Conservation (phyloP, 2,113 vertebrate species). For the Nannobrachium achirus region DNA sequence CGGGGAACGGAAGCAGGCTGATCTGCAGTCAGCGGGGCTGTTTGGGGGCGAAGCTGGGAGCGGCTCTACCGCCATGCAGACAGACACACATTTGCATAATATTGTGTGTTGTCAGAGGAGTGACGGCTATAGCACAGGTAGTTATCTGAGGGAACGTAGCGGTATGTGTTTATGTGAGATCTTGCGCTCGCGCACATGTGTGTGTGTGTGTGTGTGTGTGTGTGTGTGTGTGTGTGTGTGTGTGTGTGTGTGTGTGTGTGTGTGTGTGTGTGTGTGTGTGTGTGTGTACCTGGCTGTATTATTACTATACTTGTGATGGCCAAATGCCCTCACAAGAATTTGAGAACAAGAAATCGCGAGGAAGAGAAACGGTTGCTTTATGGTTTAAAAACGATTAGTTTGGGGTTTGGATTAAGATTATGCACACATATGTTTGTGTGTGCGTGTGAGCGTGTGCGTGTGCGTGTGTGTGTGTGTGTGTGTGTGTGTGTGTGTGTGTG, state of each 20-base stretch:
- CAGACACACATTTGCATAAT: constrained; percentile 77
- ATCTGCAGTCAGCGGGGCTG: constrained; percentile 62
- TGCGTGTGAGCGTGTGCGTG: constrained; percentile 25
- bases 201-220: constrained; percentile 23
- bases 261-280: no score
- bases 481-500: constrained; percentile 8
- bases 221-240: constrained; percentile 13
- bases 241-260: no score
- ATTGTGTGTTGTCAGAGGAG: constrained; percentile 78
- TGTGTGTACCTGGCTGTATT: no score
- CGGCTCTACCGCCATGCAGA: constrained; percentile 57
- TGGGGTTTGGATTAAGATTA: no score
- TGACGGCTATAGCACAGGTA: constrained; percentile 69
- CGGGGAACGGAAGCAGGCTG: constrained; percentile 43
- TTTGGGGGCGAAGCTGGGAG: constrained; percentile 24
- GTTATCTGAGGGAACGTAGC: constrained; percentile 67
- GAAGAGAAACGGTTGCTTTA: no score
- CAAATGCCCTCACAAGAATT: no score
- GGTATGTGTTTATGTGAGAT: constrained; percentile 31
- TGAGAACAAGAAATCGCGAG: no score
- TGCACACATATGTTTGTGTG: constrained; percentile 6
- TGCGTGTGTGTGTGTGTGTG: constrained; percentile 19
- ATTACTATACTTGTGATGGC: no score
- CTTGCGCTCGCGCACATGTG: not conserved
- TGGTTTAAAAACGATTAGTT: no score